These are phyloP conservation scores for Brachionus asplanchnoidis DNA, from an alignment of 1,140 invertebrate species.

Conservation along the genomic window DNA sequence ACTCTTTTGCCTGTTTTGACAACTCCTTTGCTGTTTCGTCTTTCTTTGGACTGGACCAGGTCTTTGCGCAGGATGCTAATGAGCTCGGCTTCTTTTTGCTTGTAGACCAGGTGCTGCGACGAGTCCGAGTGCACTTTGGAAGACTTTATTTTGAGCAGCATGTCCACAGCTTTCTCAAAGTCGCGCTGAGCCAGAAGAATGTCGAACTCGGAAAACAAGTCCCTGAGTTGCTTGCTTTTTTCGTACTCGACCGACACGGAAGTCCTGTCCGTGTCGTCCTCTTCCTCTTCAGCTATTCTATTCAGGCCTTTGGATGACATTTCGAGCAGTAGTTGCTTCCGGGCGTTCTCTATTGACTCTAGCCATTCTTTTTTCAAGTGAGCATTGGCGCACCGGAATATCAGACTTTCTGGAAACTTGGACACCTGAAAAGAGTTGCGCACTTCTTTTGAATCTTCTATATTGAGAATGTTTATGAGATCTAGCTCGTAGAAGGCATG, in stretches of 20 bases:
- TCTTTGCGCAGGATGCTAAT: constrained; percentile 24
- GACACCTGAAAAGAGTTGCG: constrained; percentile 32
- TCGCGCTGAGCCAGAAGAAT: constrained; percentile 39
- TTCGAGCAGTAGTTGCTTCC: not conserved
- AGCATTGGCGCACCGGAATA: constrained; percentile 30
- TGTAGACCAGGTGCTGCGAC: not conserved
- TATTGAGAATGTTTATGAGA: constrained; percentile 18
- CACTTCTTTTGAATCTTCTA: constrained; percentile 37
- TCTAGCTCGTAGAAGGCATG: constrained; percentile 33
- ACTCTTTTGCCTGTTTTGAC: constrained; percentile 27
- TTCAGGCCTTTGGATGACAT: not conserved
- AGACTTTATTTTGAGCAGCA: not conserved
- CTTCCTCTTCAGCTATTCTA: constrained; percentile 15
- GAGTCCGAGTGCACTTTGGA: not conserved
- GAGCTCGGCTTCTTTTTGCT: constrained; percentile 29
- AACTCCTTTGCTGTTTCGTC: constrained; percentile 34
- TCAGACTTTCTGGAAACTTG: constrained; percentile 37
- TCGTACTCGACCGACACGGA: not conserved
- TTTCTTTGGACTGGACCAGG: constrained; percentile 33
- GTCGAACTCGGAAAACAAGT: constrained; percentile 38
- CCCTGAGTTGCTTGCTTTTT: not conserved
- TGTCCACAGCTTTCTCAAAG: constrained; percentile 32
- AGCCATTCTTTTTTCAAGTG: constrained; percentile 41
- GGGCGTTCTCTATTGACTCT: constrained; percentile 26
- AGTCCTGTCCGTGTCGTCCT: not conserved